Base-by-base conservation (phyloP, 2,797 vertebrate genomes). In the Argya squamiceps region DNA sequence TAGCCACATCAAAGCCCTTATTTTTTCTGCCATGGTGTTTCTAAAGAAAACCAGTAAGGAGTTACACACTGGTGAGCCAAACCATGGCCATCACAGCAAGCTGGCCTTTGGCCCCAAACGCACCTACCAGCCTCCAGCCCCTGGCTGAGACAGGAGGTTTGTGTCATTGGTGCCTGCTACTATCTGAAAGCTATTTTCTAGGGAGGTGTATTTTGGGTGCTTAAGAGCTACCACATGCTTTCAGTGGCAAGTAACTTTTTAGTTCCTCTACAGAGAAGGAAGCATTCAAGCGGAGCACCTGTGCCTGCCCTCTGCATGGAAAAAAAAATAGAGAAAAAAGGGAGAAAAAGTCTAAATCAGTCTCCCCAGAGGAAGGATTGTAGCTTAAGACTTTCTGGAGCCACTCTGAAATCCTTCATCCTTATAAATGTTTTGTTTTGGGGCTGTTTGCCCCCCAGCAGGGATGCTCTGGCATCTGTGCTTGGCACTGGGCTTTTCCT, bases 1-100 rank as follows among this genome's bases (percentile, higher is more conserved):
- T 65, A 92, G 56, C 95, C 91, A 93, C 94, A 95, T 97, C 96
- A 96, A 95, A 96, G 88, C 64, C 50, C 67, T 82, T 23, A 19
- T 93, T 90, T 90, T 69, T 85, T 82, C 83, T 84, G 80, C 79
- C 60, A 5, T 43, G n/a, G 26, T 67, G 32, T 88, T 94, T 90
- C 88, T 86, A 34, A 90, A 88, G 85, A 84, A 64, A 92, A 73
- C 41, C 32, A 46, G 49, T 44, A 65, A 60, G 50, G 70, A 60
- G 15, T 82, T 74, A 18, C 60, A 47, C 15, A 14, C 11, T 0
- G 7, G 77, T 24, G 64, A 90, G 37, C 79, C 65, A 91, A 91
- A 39, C 65, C 3, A 0, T 8, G 44, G 82, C 50, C 52, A 16
- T 44, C 3, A 0, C 34, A 63, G 71, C 0, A 6, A 53, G 50